A percentile compares a stretch with the other conserved stretches of the same genome.
These are phyloP conservation scores for Hedya salicella DNA, from an alignment of 2,888 invertebrate genomes.

Conservation along the genomic window DNA sequence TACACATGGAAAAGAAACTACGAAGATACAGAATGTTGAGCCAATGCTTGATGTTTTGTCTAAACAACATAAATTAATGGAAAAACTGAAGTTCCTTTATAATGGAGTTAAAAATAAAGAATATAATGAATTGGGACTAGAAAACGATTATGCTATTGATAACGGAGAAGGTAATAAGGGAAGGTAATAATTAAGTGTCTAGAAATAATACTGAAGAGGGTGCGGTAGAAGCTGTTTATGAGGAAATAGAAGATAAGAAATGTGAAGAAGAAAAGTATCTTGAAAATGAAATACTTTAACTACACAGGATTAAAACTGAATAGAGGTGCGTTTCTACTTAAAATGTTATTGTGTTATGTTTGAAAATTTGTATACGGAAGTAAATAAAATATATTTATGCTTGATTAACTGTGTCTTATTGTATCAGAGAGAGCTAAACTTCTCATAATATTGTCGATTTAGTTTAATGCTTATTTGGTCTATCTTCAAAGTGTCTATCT, in stretches of 20 bases:
- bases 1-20: slow-evolving; percentile 22
- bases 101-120: not conserved
- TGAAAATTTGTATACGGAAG: no score
- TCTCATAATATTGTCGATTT: no score
- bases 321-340: no score
- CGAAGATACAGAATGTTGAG: slow-evolving; percentile 44
- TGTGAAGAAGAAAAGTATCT: not conserved
- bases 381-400: no score
- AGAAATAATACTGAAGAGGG: no score
- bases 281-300: not conserved
- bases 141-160: not conserved
- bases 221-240: not conserved
- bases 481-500: no score
- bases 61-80: slow-evolving; percentile 31
- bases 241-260: not conserved
- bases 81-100: not conserved
- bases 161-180: not conserved
- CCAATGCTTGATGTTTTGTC: slow-evolving; percentile 45
- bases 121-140: not conserved
- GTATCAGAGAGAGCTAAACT: no score
- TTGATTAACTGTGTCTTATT: no score
- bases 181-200: no score
- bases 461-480: no score
- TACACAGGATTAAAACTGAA: no score
- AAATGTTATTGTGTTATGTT: no score